Evolutionary conservation across 2,888 invertebrate species (phyloP), one percentile per base, ranked within the genome.

Genomic region (Apeira syringaria): DNA sequence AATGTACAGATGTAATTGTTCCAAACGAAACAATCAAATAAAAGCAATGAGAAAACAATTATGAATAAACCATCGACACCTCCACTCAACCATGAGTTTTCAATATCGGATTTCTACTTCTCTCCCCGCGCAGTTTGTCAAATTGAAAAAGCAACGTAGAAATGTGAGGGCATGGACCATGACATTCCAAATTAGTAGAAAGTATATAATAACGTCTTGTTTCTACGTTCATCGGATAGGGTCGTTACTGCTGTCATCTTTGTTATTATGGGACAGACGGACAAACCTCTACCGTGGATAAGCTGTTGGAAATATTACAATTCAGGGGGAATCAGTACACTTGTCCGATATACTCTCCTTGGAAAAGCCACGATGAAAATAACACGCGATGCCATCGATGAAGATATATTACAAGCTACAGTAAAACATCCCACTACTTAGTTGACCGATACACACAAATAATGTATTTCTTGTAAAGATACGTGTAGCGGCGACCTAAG

Each of bases 121-220:
- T 20, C 9, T 25, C 3, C 1, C 11, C 20, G 8, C 9, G 7
- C 24, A 2, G 27, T 32, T 31, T 40, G 35, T 35, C 26, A 35
- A 45, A 47, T 48, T 41, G 41, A 48, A 43, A 43, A 49, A 12
- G 10, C 15, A 9, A 6, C 30, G 27, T 35, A 39, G 45, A 24
- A 40, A 39, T 40, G 33, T 46, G 41, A 36, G 41, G 13, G 33
- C 50, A 42, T 29, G 27, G 46, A 46, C 47, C 59, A 51, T 60
- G 56, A 57, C 50, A 56, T 56, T 50, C 38, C 28, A 52, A 59
- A 57, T 54, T 46, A 46, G 50, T 46, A 56, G 55, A 56, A 56
- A 56, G 55, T 42, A 10, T n/a, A 26, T 38, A 47, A 42, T 38
- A 17, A 41, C 28, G 15, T 17, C 26, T 13, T 46, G 39, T 35